Conservation (phyloP, 2,113 vertebrate genomes). For the Zosterops pallidus region DNA sequence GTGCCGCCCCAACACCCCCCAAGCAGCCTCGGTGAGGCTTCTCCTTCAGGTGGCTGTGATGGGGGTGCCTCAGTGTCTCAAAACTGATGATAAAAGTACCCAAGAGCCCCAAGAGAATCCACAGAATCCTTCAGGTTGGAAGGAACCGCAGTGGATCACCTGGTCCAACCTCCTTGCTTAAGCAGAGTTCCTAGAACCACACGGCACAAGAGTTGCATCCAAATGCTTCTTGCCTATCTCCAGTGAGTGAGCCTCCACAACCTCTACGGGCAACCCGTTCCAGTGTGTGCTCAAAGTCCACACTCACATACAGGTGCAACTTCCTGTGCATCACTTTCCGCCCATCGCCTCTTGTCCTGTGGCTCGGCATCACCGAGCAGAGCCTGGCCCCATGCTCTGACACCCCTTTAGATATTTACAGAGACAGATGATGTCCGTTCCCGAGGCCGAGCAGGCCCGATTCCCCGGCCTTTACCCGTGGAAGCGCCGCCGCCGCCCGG, state of each 20-base stretch:
- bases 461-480: accelerated
- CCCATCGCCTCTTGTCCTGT: background rate
- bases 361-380: too few relatives aligned
- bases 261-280: too few relatives aligned
- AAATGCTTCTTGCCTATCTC: background rate
- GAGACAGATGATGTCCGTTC: accelerated
- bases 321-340: background rate
- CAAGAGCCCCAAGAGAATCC: background rate
- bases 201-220: background rate
- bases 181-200: background rate
- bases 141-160: too few relatives aligned
- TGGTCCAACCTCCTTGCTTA: background rate
- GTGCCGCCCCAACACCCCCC: too few relatives aligned
- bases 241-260: background rate
- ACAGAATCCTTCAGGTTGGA: background rate
- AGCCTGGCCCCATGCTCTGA: background rate
- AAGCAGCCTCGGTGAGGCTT: accelerated
- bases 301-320: background rate
- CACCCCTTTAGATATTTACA: background rate
- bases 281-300: accelerated
- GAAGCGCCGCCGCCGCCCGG: accelerated
- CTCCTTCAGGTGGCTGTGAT: accelerated
- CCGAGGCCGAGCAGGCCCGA: accelerated
- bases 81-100: background rate
- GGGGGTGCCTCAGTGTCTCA: accelerated